Base-by-base conservation (phyloP, 2,888 invertebrate species). In the Ryuthela nishihirai region DNA sequence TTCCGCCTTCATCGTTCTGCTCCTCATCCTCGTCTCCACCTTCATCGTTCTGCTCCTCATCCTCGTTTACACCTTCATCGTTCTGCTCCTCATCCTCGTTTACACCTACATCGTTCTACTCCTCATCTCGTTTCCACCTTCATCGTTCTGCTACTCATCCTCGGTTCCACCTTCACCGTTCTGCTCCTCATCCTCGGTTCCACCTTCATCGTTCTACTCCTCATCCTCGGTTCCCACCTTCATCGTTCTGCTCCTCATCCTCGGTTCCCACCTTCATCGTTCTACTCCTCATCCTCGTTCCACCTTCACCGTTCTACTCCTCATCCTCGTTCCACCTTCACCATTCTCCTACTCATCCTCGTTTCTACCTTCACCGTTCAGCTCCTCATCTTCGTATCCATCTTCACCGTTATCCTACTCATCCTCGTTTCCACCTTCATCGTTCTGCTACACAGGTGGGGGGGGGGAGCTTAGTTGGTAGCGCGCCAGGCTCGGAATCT, bases 141-240 rank as follows among this genome's bases (percentile, higher is more conserved):
- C 54, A 43, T 47, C 35, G 46, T 42, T 20, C 48, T 48, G 42
- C 43, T 24, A 42, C 24, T 24, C n/a, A n/a, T n/a, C n/a, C 12
- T 15, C 38, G 32, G 23, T 34, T 29, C 29, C 20, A 17, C 17
- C 38, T 24, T 17, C 39, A 4, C 20, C 38, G 32, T 29, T 9
- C 20, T 32, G 35, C 15, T 36, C 4, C 20, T 34, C 34, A 49
- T 47, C 39, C 21, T 39, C 40, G 29, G 5, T 23, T 18, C 9
- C 23, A 18, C 21, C 20, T 10, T 26, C 29, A 24, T n/a, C n/a
- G n/a, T n/a, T n/a, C 21, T 10, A 4, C 1, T 23, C 23, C 32
- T 20, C 39, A 20, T 10, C 25, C 38, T 9, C 20, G 21, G 12
- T 45, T 23, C 23, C 35, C 45, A 2, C 21, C 12, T 24, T 7